These are phyloP conservation scores for Luidia sarsii DNA, from an alignment of 53 echinoderm and acorn worm genomes.

Conservation along the genomic window DNA sequence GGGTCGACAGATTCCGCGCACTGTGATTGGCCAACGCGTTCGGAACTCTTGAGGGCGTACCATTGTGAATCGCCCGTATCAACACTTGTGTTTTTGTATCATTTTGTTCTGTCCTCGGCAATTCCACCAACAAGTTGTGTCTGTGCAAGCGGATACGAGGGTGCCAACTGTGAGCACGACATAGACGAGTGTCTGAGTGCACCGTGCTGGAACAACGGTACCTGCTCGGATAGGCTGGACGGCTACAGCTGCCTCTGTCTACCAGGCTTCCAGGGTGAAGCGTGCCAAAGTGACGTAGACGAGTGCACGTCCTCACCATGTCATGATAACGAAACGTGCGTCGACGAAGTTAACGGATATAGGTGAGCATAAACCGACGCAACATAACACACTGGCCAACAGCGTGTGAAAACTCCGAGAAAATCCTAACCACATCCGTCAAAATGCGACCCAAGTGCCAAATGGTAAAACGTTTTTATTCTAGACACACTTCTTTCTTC, in stretches of 20 bases:
- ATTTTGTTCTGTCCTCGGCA: not conserved
- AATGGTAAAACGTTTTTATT: no score
- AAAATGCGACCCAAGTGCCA: no score
- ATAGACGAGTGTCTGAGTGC: slow-evolving; percentile 52
- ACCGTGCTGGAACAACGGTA: slow-evolving; percentile 42
- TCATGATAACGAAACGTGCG: slow-evolving; percentile 22
- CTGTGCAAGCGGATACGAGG: slow-evolving; percentile 47
- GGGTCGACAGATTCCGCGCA: no score
- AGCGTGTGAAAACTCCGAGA: no score
- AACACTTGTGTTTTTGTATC: not conserved
- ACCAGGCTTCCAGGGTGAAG: slow-evolving; percentile 16
- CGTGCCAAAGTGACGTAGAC: slow-evolving; percentile 41
- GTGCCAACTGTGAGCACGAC: slow-evolving; percentile 20
- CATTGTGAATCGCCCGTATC: no score
- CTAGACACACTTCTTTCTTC: no score
- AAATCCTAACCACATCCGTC: no score
- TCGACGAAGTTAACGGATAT: slow-evolving; percentile 7
- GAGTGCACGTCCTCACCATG: slow-evolving; percentile 38
- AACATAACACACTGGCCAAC: no score
- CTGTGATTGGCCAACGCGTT: no score
- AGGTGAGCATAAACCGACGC: no score
- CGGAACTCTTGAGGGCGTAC: no score
- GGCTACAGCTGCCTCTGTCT: slow-evolving; percentile 35
- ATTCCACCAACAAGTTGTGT: slow-evolving; percentile 1
- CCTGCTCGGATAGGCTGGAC: slow-evolving; percentile 36